Percentiles rank a stretch among this genome's conserved stretches.
Evolutionary conservation across 2,888 invertebrate species (phyloP).

Genomic region (Lithophane leautieri): DNA sequence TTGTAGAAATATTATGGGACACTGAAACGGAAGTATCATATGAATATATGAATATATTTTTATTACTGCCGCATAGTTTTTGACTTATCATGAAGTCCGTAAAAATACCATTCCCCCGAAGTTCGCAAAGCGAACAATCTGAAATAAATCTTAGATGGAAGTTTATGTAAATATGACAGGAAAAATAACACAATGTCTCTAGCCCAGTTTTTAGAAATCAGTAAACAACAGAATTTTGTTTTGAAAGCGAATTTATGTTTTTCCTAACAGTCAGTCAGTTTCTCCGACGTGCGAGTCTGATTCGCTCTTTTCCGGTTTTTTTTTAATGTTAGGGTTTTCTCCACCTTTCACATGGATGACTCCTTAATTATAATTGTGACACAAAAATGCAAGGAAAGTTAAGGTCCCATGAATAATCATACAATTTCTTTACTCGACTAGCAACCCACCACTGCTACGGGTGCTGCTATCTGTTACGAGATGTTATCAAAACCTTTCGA

Average conservation of each 20-base stretch:
- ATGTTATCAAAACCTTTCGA: background rate
- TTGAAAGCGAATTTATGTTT: background rate
- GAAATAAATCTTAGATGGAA: background rate
- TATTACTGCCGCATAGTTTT: too few species aligned
- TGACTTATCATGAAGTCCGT: background rate
- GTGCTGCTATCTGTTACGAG: too few species aligned
- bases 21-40: background rate
- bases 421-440: background rate
- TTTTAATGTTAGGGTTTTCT: background rate
- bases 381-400: constrained; percentile 11
- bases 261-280: background rate
- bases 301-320: background rate
- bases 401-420: background rate
- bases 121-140: background rate
- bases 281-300: background rate
- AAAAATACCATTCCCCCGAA: background rate
- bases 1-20: background rate
- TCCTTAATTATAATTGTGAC: background rate
- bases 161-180: background rate
- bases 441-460: background rate
- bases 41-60: too few species aligned
- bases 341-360: background rate
- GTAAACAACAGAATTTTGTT: background rate
- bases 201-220: background rate
- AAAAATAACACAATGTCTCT: too few species aligned